phyloP scores from a whole-genome alignment of 2,113 vertebrate genomes.

The Leptobrachium ailaonicum region DNA sequence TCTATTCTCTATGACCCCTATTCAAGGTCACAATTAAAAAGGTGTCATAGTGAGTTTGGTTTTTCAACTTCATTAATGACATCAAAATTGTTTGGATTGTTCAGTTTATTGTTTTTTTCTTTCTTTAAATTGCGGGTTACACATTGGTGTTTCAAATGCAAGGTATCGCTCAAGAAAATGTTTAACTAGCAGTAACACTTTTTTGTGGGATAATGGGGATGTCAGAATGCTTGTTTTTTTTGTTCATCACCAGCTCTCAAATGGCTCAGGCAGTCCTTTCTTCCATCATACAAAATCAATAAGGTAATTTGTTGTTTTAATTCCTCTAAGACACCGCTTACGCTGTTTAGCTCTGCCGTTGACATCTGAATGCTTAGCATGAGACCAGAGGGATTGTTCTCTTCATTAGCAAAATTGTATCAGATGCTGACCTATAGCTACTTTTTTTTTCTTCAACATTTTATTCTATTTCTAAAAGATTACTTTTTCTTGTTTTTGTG shows the following conservation, averaged over 20 bases:
- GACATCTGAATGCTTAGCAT: constrained; percentile 11
- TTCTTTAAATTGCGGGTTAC: neutral
- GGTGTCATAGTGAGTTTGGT: too few relatives aligned
- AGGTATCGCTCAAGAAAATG: neutral
- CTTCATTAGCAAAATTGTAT: constrained; percentile 18
- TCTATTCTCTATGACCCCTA: too few relatives aligned
- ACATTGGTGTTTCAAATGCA: neutral
- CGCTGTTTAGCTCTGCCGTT: constrained; percentile 10
- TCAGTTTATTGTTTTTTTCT: neutral
- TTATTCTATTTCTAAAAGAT: too few relatives aligned
- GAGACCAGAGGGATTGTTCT: neutral
- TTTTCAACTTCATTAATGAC: too few relatives aligned
- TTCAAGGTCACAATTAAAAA: too few relatives aligned
- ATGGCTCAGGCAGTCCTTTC: constrained; percentile 24
- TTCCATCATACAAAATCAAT: constrained; percentile 36
- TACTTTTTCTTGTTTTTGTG: too few relatives aligned
- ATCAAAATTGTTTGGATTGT: neutral
- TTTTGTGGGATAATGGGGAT: constrained; percentile 31
- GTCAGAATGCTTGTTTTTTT: constrained; percentile 17
- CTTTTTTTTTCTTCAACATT: too few relatives aligned
- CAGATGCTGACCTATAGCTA: too few relatives aligned
- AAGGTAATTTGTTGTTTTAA: constrained; percentile 45
- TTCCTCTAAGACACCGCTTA: constrained; percentile 30
- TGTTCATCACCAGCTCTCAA: constrained; percentile 15
- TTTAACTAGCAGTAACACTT: constrained; percentile 4